Conservation (phyloP, 1,140 invertebrate genomes). For the Carposina sasakii region DNA sequence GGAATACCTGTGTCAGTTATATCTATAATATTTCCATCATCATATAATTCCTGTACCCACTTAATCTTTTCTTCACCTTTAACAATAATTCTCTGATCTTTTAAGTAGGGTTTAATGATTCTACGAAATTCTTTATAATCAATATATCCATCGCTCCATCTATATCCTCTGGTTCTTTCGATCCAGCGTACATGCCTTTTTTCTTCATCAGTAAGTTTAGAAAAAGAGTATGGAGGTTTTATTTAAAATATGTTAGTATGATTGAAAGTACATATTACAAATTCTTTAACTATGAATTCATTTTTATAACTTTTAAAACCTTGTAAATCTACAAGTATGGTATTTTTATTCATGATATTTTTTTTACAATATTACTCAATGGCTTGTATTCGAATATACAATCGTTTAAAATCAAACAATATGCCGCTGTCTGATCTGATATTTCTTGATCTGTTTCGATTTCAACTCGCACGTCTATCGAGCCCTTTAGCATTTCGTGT, state of each 20-base stretch:
- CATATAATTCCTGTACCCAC: constrained; percentile 1
- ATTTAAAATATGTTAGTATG: constrained; percentile 7
- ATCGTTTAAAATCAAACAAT: constrained; percentile 17
- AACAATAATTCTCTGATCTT: neutral
- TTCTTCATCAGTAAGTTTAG: neutral
- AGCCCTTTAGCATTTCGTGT: constrained; percentile 12
- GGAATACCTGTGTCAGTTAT: neutral
- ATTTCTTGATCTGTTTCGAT: constrained; percentile 10
- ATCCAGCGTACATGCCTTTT: constrained; percentile 6
- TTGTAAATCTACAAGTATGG: constrained; percentile 11
- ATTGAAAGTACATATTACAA: neutral
- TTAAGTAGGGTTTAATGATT: neutral
- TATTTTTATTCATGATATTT: constrained; percentile 10
- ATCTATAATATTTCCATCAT: constrained; percentile 1
- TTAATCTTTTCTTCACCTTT: constrained; percentile 8
- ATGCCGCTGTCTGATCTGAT: constrained; percentile 14
- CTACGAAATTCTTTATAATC: constrained; percentile 9
- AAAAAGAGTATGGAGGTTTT: constrained; percentile 11
- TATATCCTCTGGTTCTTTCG: constrained; percentile 5
- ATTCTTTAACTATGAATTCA: constrained; percentile 15
- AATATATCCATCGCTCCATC: constrained; percentile 9
- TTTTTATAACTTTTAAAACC: constrained; percentile 15
- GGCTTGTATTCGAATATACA: constrained; percentile 18
- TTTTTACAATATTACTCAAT: constrained; percentile 12
- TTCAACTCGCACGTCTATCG: constrained; percentile 14